Base-by-base conservation (phyloP, 2,113 vertebrate species). In the Corydoras sp. region DNA sequence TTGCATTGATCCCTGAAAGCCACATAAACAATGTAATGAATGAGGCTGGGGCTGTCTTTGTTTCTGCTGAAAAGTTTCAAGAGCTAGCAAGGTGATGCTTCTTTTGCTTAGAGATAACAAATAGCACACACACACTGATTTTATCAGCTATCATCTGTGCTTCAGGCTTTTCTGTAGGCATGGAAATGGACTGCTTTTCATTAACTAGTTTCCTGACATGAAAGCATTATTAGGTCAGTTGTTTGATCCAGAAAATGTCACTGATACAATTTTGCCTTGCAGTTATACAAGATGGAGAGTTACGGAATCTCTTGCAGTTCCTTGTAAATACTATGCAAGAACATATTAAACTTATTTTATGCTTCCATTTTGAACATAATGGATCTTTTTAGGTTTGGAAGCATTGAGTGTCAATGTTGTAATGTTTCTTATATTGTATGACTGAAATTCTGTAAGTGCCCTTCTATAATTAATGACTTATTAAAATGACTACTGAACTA, bases 21-120 rank as follows among this genome's bases (percentile, higher is more conserved):
- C 51, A 58, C 62, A 35, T 50, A 30, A 59, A 70, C 62, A 63
- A 76, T 49, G 50, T 48, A 68, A 51, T 72, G 73, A 75, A 69
- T 68, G 68, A 48, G n/a, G n/a, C n/a, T n/a, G n/a, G n/a, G n/a
- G n/a, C n/a, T n/a, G 61, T 73, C 69, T 72, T 65, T 79, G 65
- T 73, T 68, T 73, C 29, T 68, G 62, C 10, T 14, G 35, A 54
- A 76, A 54, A 18, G 30, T 32, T 65, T 30, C 72, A 53, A 24
- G 29, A 18, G 59, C 18, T 60, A 60, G 51, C 59, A 65, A 53
- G 59, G 58, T 62, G 56, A 49, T 70, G 48, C n/a, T 62, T 55
- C 10, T 50, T 30, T 35, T 58, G 53, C 18, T 58, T 62, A 48
- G 12, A 48, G 14, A n/a, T n/a, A 55, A 62, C 18, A 9, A 11